Evolutionary conservation across 64 coral and sea anemone species (phyloP).

Genomic region (Hydrozoanthus tunicans): DNA sequence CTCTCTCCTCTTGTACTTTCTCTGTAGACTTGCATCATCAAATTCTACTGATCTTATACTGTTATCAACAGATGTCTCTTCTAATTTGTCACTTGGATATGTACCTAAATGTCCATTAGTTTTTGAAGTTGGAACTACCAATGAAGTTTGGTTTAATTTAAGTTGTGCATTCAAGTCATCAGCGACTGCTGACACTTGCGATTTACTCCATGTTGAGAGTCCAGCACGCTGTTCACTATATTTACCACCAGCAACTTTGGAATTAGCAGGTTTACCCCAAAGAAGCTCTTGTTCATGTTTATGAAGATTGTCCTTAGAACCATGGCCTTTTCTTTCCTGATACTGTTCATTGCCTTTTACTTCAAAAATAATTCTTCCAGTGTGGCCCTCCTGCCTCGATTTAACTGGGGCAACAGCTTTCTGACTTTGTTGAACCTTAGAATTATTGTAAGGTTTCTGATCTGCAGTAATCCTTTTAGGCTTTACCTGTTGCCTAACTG

Average conservation of each 20-base stretch:
- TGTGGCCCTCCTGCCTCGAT: neutral
- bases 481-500: neutral
- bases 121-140: neutral
- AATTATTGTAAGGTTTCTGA: neutral
- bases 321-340: neutral
- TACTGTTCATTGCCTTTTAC: slow-evolving; percentile 2
- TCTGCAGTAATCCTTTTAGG: neutral
- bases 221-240: neutral
- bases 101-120: neutral
- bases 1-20: slow-evolving; percentile 70
- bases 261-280: neutral
- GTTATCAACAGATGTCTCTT: slow-evolving; percentile 28
- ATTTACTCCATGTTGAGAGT: neutral
- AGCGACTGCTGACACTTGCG: slow-evolving; percentile 40
- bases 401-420: neutral
- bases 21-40: slow-evolving; percentile 69
- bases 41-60: slow-evolving; percentile 44
- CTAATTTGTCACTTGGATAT: neutral
- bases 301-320: neutral
- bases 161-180: slow-evolving; percentile 33
- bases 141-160: neutral
- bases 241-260: neutral
- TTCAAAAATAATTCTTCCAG: slow-evolving; percentile 24
- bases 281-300: neutral
- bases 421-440: neutral